phyloP scores from a whole-genome alignment of 2,113 vertebrate species.

The Oriolus oriolus region DNA sequence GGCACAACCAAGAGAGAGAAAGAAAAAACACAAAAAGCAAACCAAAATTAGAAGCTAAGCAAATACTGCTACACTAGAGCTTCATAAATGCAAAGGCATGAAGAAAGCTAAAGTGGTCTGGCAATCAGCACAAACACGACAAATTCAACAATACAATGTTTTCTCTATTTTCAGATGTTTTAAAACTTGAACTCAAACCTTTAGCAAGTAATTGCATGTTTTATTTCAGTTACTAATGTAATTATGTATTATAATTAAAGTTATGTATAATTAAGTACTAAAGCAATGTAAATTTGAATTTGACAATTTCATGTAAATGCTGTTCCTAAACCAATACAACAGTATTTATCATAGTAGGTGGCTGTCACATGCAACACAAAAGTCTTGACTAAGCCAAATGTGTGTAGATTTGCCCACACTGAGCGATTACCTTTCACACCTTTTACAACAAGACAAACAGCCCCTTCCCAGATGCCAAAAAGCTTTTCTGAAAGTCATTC shows the following conservation, averaged over 20 bases:
- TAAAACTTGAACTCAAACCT: not conserved
- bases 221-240: not conserved
- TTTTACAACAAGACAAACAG: not conserved
- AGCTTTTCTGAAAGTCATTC: not conserved
- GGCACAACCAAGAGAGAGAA: slow-evolving; percentile 68
- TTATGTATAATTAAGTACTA: not conserved
- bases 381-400: not conserved
- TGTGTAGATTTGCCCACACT: not conserved
- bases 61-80: slow-evolving; percentile 74
- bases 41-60: slow-evolving; percentile 84
- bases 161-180: not conserved
- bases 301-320: not conserved
- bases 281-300: not conserved
- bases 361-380: not conserved
- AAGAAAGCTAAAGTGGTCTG: slow-evolving; percentile 57
- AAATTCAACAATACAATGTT: not conserved
- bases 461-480: not conserved
- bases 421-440: not conserved
- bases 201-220: not conserved
- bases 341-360: not conserved
- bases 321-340: not conserved
- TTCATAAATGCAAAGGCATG: slow-evolving; percentile 63
- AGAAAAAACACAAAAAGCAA: slow-evolving; percentile 82
- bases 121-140: slow-evolving; percentile 8
- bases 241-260: not conserved